These are phyloP conservation scores for Cephus nigrinus DNA, from an alignment of 2,888 invertebrate genomes.

Conservation along the genomic window DNA sequence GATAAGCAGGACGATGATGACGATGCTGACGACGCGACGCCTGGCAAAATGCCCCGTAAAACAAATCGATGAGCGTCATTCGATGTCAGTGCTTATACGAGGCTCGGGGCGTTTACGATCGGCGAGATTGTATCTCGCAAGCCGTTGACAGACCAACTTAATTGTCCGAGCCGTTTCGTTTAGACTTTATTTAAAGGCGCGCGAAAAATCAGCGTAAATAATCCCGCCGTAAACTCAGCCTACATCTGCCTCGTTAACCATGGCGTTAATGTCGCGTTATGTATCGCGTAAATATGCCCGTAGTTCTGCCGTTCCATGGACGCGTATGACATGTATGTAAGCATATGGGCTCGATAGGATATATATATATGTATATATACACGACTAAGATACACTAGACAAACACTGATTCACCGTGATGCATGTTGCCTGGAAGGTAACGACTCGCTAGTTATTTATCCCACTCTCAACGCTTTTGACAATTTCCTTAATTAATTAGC, in stretches of 20 bases:
- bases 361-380: not conserved
- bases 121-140: constrained; percentile 43
- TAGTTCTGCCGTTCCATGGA: not conserved
- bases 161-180: constrained; percentile 40
- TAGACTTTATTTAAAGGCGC: constrained; percentile 29
- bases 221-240: constrained; percentile 20
- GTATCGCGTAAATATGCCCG: constrained; percentile 20
- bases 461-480: not conserved
- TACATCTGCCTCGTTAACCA: constrained; percentile 30
- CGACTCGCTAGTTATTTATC: constrained; percentile 1
- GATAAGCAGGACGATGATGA: not conserved
- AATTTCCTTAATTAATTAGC: constrained; percentile 7
- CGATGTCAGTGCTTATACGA: constrained; percentile 21
- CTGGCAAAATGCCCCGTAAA: constrained; percentile 33
- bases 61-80: constrained; percentile 45
- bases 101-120: constrained; percentile 14
- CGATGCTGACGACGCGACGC: not conserved
- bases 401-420: constrained; percentile 1
- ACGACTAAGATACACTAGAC: not conserved
- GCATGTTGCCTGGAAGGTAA: not conserved
- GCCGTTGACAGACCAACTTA: constrained; percentile 42
- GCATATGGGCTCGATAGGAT: not conserved
- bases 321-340: not conserved
- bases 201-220: constrained; percentile 29
- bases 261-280: constrained; percentile 28